These are phyloP conservation scores for Aspiorhynchus laticeps DNA, from an alignment of 2,113 vertebrate species.

Conservation along the genomic window DNA sequence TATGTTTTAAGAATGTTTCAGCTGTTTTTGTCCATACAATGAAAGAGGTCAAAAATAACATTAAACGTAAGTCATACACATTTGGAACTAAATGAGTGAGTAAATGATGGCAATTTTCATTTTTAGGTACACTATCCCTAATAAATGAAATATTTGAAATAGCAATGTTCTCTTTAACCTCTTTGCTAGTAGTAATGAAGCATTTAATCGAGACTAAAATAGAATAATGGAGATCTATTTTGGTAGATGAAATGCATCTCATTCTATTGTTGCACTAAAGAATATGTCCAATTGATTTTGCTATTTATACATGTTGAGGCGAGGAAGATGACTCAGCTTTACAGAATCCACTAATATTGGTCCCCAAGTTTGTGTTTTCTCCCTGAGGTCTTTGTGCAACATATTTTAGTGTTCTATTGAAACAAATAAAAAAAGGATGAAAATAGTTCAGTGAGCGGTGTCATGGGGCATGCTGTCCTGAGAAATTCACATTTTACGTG, in stretches of 20 bases:
- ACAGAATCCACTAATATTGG: constrained; percentile 1
- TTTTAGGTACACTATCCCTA: neutral
- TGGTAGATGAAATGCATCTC: neutral
- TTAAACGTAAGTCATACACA: neutral
- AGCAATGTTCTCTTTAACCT: neutral
- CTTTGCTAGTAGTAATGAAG: neutral
- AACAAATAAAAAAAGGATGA: neutral
- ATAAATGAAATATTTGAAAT: neutral
- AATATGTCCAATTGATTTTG: constrained; percentile 22
- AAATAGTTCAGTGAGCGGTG: neutral
- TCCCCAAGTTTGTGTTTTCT: neutral
- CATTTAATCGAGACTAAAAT: neutral
- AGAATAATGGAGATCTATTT: constrained; percentile 8
- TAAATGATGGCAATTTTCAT: neutral
- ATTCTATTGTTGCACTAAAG: neutral
- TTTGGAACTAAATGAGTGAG: neutral
- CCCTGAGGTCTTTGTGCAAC: neutral
- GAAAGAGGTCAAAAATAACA: neutral
- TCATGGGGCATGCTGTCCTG: constrained; percentile 26
- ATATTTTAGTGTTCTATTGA: neutral
- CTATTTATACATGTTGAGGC: neutral
- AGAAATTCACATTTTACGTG: neutral
- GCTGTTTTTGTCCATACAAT: neutral
- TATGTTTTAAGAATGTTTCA: neutral
- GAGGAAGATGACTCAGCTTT: constrained; percentile 1